Percentiles rank a stretch among this genome's conserved stretches.
phyloP scores from a whole-genome alignment of 2,797 vertebrate species.

The Pseudopleuronectes americanus region DNA sequence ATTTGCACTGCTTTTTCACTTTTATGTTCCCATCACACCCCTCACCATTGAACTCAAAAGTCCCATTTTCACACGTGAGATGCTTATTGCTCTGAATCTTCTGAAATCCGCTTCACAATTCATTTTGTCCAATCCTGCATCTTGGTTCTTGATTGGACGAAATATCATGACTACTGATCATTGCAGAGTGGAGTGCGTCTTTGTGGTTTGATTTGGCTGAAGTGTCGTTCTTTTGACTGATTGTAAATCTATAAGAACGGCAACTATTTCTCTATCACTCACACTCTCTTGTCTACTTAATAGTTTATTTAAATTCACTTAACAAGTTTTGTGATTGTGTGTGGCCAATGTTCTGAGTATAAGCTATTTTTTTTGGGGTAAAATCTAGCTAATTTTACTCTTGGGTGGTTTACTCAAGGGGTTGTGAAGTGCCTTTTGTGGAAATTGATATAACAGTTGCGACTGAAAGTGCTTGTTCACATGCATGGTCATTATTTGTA shows the following conservation, averaged over 20 bases:
- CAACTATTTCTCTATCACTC: constrained; percentile 28
- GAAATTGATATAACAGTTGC: constrained; percentile 28
- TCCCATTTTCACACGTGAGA: constrained; percentile 12
- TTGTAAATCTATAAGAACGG: constrained; percentile 70
- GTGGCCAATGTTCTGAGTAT: constrained; percentile 48
- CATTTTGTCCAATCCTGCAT: constrained; percentile 40
- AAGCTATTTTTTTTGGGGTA: constrained; percentile 48
- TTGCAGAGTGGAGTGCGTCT: constrained; percentile 40
- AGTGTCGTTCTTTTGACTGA: constrained; percentile 49
- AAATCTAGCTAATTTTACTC: constrained; percentile 42
- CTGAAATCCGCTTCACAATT: constrained; percentile 18
- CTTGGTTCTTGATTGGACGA: constrained; percentile 40
- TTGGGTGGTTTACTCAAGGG: constrained; percentile 37
- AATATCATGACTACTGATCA: constrained; percentile 72
- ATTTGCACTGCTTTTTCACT: constrained; percentile 70
- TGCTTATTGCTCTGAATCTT: constrained; percentile 39
- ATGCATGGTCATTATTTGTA: constrained; percentile 37
- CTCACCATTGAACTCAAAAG: constrained; percentile 28
- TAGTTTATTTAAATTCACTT: constrained; percentile 44
- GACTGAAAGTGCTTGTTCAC: constrained; percentile 38
- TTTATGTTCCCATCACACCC: constrained; percentile 39
- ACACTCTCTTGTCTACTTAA: constrained; percentile 20
- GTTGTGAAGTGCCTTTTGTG: constrained; percentile 70
- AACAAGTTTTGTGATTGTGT: constrained; percentile 51
- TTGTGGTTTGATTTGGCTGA: constrained; percentile 44